Percentiles rank a stretch among this genome's conserved stretches.
phyloP scores from a whole-genome alignment of 2,888 invertebrate species.

The Drosophila dives region DNA sequence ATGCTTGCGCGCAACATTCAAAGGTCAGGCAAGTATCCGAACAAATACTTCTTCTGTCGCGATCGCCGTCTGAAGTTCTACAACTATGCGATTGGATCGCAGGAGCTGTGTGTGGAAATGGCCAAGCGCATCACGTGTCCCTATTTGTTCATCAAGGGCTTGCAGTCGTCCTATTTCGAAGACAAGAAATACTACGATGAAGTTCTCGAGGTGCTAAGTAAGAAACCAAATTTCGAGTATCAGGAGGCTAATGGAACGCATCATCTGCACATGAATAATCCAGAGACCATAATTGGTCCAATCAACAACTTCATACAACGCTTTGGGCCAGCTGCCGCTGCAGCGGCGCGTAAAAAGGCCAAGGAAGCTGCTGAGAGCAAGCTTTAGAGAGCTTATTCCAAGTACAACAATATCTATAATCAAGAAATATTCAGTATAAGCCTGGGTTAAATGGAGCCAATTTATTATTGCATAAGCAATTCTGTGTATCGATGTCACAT shows the following conservation, averaged over 20 bases:
- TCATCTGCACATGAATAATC: conserved; percentile 90
- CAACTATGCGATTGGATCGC: conserved; percentile 82
- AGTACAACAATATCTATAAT: not conserved
- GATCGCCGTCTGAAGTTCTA: conserved; percentile 88
- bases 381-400: conserved; percentile 41
- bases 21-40: conserved; percentile 86
- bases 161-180: conserved; percentile 86
- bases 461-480: conserved; percentile 58
- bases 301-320: conserved; percentile 87
- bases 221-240: conserved; percentile 87
- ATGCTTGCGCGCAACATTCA: conserved; percentile 87
- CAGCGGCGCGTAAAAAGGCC: conserved; percentile 85
- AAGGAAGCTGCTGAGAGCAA: conserved; percentile 86
- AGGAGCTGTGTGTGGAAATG: conserved; percentile 86
- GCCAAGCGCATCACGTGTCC: conserved; percentile 88
- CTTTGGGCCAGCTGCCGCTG: conserved; percentile 87
- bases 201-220: conserved; percentile 86
- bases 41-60: conserved; percentile 88
- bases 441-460: conserved; percentile 44
- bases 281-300: conserved; percentile 86
- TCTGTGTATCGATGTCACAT: conserved; percentile 45
- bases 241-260: conserved; percentile 89
- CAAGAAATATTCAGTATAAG: conserved; percentile 22
- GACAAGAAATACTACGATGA: conserved; percentile 87
- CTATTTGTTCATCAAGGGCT: conserved; percentile 88